phyloP scores from a whole-genome alignment of 2,797 vertebrate species.

The Tragelaphus eurycerus region DNA sequence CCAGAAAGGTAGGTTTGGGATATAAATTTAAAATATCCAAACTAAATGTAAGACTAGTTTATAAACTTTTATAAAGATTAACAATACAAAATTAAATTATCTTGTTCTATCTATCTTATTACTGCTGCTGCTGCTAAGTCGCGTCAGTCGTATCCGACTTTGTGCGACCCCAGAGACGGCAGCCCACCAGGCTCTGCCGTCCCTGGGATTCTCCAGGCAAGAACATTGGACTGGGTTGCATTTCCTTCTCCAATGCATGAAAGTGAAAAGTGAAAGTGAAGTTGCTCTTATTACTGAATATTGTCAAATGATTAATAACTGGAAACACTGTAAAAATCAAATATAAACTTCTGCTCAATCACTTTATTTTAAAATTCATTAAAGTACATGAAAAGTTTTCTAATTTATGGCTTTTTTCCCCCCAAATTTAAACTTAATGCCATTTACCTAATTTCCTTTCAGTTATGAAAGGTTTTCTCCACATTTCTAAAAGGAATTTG shows the following conservation, averaged over 20 bases:
- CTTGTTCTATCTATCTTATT: background rate
- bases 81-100: background rate
- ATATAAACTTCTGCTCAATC: background rate
- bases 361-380: background rate
- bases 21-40: background rate
- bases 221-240: too few relatives aligned
- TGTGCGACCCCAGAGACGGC: too few relatives aligned
- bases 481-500: background rate
- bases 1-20: background rate
- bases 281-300: background rate
- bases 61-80: background rate
- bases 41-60: background rate
- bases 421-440: background rate
- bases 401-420: background rate
- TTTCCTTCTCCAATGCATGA: too few relatives aligned
- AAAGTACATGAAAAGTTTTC: background rate
- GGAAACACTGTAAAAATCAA: background rate
- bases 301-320: background rate
- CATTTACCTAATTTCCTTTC: background rate
- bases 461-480: background rate
- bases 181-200: too few relatives aligned
- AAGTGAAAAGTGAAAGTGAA: too few relatives aligned
- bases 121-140: too few relatives aligned
- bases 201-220: too few relatives aligned
- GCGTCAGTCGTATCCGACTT: too few relatives aligned